These are phyloP conservation scores for Piprites chloris DNA, from an alignment of 2,113 vertebrate genomes.

Conservation along the genomic window DNA sequence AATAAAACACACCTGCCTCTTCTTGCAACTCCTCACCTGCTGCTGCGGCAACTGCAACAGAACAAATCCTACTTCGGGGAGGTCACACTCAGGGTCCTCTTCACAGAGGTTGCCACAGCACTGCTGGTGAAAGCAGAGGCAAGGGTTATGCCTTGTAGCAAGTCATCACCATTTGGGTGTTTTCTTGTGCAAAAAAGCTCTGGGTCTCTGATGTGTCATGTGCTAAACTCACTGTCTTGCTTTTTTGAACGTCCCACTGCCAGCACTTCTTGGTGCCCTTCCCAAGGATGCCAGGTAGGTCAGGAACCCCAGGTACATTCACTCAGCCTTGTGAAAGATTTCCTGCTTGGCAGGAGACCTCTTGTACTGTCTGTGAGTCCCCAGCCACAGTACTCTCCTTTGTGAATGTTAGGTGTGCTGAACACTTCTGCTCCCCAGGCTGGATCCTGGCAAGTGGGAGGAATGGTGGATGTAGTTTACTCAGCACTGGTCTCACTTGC, in stretches of 20 bases:
- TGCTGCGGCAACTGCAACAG: not conserved
- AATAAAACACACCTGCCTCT: not conserved
- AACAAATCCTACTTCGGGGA: not conserved
- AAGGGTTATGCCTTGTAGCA: not conserved
- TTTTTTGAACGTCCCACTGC: not conserved
- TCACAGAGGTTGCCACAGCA: not conserved
- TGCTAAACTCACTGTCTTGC: not conserved
- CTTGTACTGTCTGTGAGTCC: not conserved
- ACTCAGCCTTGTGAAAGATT: not conserved
- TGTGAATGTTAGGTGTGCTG: not conserved
- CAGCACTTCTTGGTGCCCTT: not conserved
- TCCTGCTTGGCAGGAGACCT: not conserved
- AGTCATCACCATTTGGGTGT: not conserved
- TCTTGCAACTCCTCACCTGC: not conserved
- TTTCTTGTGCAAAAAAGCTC: not conserved
- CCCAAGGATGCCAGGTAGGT: not conserved
- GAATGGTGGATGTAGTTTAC: not conserved
- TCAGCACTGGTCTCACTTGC: not conserved
- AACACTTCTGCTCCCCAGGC: not conserved
- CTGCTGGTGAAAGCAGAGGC: not conserved
- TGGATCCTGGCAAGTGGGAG: not conserved
- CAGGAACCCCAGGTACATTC: not conserved
- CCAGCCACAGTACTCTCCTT: not conserved
- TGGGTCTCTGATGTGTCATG: not conserved
- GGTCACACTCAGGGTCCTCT: not conserved